Percentiles rank a stretch among this genome's conserved stretches.
Evolutionary conservation across 2,888 invertebrate species (phyloP).

Genomic region (Acrocera orbiculus): DNA sequence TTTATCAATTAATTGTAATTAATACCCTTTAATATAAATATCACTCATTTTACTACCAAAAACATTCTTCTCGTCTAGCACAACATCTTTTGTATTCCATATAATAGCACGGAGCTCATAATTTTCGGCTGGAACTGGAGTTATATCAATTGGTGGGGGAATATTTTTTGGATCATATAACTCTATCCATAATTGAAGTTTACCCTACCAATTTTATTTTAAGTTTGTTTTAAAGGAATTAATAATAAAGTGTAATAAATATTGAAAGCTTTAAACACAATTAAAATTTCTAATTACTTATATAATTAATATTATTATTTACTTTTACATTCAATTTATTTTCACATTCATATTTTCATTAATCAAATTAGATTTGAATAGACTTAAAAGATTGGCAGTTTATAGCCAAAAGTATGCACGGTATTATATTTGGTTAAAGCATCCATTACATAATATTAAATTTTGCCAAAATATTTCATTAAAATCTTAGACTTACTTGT

Average conservation of each 20-base stretch:
- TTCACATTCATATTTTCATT: too few relatives aligned
- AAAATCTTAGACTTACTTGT: constrained; percentile 34
- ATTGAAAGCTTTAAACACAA: too few relatives aligned
- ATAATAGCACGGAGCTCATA: constrained; percentile 54
- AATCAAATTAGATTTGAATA: too few relatives aligned
- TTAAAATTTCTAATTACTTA: neutral
- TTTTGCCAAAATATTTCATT: neutral
- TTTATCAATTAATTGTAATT: neutral
- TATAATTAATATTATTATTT: neutral
- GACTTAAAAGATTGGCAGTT: too few relatives aligned
- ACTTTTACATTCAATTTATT: neutral
- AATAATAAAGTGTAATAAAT: neutral
- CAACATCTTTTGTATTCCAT: constrained; percentile 45
- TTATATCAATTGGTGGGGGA: constrained; percentile 59
- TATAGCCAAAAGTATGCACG: too few relatives aligned
- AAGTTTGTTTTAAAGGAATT: neutral
- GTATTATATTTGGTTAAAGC: too few relatives aligned
- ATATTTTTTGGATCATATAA: constrained; percentile 50
- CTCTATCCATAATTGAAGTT: constrained; percentile 80
- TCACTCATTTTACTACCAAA: constrained; percentile 61
- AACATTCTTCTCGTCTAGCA: constrained; percentile 49
- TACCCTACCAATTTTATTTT: constrained; percentile 42
- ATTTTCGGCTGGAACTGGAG: constrained; percentile 45
- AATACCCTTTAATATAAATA: constrained; percentile 55
- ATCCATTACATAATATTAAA: too few relatives aligned